phyloP scores from a whole-genome alignment of 2,888 invertebrate species.

The Brenthis hecate region DNA sequence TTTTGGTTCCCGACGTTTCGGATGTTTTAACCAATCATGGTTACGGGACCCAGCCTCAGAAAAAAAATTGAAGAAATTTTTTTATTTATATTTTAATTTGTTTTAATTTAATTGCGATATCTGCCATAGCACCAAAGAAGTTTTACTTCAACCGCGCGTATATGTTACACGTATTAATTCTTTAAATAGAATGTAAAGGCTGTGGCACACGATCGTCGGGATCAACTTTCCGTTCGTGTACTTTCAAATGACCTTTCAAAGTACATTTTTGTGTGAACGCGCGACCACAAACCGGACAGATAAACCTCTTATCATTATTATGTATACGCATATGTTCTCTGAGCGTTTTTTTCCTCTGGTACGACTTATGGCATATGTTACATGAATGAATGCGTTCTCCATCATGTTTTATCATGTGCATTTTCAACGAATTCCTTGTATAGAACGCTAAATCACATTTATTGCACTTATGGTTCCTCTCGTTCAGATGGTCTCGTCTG shows the following conservation, averaged over 20 bases:
- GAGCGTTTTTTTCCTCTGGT: conserved; percentile 72
- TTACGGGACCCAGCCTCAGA: too few relatives aligned
- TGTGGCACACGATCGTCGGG: conserved; percentile 52
- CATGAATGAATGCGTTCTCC: conserved; percentile 79
- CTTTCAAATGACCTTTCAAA: conserved; percentile 71
- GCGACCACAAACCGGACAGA: conserved; percentile 71
- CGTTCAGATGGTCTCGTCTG: conserved; percentile 70
- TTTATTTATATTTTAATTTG: too few relatives aligned
- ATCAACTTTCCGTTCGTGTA: conserved; percentile 66
- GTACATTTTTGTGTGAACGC: conserved; percentile 78
- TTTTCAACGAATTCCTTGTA: conserved; percentile 78
- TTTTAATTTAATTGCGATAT: too few relatives aligned
- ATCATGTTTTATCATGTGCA: conserved; percentile 82
- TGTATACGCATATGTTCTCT: conserved; percentile 74
- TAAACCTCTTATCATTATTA: conserved; percentile 71
- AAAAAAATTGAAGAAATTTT: too few relatives aligned
- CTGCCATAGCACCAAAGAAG: too few relatives aligned
- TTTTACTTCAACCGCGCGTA: too few relatives aligned
- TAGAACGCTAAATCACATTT: conserved; percentile 80
- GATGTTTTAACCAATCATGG: too few relatives aligned
- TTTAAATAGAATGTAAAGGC: conserved; percentile 30
- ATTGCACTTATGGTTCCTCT: conserved; percentile 74
- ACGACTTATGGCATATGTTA: conserved; percentile 75
- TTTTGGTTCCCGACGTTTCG: too few relatives aligned
- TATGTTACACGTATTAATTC: background rate